Conservation (phyloP, 1,140 invertebrate species). For the Campodea augens region DNA sequence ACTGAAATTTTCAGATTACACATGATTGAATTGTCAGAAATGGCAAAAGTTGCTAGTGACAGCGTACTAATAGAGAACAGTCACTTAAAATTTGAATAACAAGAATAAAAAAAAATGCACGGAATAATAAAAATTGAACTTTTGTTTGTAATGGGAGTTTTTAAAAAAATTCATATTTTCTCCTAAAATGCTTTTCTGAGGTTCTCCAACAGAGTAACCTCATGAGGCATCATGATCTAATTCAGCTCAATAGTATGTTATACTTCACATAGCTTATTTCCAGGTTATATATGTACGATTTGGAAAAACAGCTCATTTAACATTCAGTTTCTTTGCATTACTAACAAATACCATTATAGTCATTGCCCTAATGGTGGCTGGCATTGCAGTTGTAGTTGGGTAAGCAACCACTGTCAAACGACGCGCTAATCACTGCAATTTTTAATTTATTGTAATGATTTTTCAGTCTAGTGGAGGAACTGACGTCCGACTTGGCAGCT, state of each 20-base stretch:
- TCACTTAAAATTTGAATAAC: no score
- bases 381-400: conserved; percentile 13
- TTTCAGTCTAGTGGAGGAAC: conserved; percentile 12
- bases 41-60: no score
- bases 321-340: conserved; percentile 23
- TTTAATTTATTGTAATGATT: background rate
- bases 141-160: background rate
- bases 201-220: no score
- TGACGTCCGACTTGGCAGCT: conserved; percentile 22
- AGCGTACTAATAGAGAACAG: no score
- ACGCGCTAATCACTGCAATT: background rate
- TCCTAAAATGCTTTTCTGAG: background rate
- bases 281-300: conserved; percentile 25
- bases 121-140: no score
- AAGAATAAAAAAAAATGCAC: no score
- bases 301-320: conserved; percentile 21
- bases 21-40: no score
- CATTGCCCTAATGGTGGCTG: conserved; percentile 23
- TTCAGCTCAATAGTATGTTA: no score
- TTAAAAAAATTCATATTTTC: background rate
- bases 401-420: background rate
- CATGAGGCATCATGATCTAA: no score
- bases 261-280: no score
- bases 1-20: no score
- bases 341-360: conserved; percentile 25